Evolutionary conservation across 1,140 invertebrate genomes (phyloP).

Genomic region (Penaeus vannamei): DNA sequence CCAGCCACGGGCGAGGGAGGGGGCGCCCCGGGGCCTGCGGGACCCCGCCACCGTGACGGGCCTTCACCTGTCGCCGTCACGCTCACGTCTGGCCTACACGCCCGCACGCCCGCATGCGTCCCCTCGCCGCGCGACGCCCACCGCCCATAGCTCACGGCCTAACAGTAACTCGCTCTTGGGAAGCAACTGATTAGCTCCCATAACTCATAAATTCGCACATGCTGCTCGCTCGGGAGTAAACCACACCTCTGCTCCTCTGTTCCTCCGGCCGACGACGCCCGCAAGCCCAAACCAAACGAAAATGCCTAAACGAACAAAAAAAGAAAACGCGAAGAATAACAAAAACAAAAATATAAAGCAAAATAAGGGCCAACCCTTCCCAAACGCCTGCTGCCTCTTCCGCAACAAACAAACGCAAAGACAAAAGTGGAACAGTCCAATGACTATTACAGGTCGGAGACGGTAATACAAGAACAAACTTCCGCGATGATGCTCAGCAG

Average conservation of each 20-base stretch:
- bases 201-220: constrained; percentile 4
- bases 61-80: constrained; percentile 49
- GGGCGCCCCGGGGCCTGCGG: constrained; percentile 13
- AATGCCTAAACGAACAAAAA: background rate
- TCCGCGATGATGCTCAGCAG: no score
- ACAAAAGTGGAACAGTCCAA: no score
- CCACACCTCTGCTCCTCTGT: no score
- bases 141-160: background rate
- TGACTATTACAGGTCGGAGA: no score
- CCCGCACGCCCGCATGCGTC: constrained; percentile 43
- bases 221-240: background rate
- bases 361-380: no score
- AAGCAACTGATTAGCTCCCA: background rate
- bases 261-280: no score
- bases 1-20: constrained; percentile 45
- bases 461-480: no score
- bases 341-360: no score
- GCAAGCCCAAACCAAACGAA: background rate
- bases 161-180: no score
- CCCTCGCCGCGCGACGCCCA: background rate
- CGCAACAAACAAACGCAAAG: no score
- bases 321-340: background rate
- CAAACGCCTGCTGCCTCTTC: no score
- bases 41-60: constrained; percentile 46
- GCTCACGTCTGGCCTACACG: constrained; percentile 34